Percentiles rank a stretch among this genome's conserved stretches.
Conservation (phyloP, 2,113 vertebrate genomes). For the Rhagologus leucostigma region DNA sequence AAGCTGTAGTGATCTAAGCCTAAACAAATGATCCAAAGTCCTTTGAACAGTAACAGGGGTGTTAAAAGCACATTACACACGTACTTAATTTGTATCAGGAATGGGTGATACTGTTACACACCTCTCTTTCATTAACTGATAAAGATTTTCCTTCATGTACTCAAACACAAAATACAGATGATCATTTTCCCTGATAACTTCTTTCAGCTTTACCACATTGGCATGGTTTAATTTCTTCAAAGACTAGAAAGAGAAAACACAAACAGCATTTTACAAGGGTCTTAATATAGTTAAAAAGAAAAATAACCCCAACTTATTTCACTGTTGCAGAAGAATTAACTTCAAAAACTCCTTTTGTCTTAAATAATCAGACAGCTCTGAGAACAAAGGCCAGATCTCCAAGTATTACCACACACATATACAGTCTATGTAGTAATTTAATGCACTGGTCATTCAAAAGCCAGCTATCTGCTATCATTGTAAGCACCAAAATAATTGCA, state of each 20-base stretch:
- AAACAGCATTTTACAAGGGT: background rate
- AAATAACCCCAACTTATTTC: fast-evolving
- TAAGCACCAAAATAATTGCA: background rate
- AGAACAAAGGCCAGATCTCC: background rate
- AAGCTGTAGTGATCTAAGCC: background rate
- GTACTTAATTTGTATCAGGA: background rate
- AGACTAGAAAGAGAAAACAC: constrained; percentile 70
- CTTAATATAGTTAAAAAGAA: background rate
- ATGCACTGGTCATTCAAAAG: background rate
- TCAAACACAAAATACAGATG: constrained; percentile 84
- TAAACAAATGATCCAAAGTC: background rate
- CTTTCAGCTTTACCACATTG: constrained; percentile 83
- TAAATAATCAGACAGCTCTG: background rate
- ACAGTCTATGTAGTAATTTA: background rate
- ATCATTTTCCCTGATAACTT: constrained; percentile 84
- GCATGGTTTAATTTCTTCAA: constrained; percentile 84
- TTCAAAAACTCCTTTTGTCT: background rate
- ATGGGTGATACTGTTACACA: constrained; percentile 13
- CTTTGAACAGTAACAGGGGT: background rate
- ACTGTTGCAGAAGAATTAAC: background rate
- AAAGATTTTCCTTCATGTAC: constrained; percentile 87
- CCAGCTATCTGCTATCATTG: background rate
- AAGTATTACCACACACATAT: background rate
- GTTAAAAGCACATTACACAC: background rate
- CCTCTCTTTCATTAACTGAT: constrained; percentile 86